Conservation (phyloP, 2,113 vertebrate genomes). For the Telmatochromis sp. region DNA sequence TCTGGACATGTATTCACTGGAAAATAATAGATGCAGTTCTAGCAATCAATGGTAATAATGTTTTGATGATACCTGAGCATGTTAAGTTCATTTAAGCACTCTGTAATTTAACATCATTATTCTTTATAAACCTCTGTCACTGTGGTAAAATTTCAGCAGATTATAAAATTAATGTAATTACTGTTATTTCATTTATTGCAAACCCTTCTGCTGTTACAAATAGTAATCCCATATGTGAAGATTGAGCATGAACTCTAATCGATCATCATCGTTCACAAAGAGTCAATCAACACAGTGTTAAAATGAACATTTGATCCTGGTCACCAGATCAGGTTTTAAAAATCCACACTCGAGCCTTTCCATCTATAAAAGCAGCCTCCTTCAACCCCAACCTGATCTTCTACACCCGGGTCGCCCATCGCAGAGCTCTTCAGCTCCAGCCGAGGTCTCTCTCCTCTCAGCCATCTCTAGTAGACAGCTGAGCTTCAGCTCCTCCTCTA, state of each 20-base stretch:
- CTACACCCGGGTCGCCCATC: not conserved
- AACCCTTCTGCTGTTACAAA: not conserved
- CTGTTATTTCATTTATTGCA: not conserved
- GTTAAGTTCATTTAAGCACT: not conserved
- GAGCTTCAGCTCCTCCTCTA: slow-evolving; percentile 36
- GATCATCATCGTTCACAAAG: not conserved
- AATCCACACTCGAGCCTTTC: not conserved
- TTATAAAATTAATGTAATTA: not conserved
- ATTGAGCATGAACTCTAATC: slow-evolving; percentile 32
- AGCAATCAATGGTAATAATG: not conserved
- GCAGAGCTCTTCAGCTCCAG: not conserved
- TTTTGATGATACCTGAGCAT: not conserved
- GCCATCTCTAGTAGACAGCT: not conserved
- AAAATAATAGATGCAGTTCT: not conserved
- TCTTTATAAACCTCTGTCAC: not conserved
- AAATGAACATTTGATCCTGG: not conserved
- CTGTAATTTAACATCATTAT: not conserved
- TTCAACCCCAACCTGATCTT: not conserved
- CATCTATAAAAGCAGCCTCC: not conserved
- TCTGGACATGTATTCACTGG: not conserved
- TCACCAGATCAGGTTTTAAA: not conserved
- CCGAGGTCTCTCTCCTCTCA: not conserved
- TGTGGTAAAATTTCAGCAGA: not conserved
- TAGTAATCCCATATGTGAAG: not conserved
- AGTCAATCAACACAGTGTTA: not conserved